These are phyloP conservation scores for Chionoecetes opilio DNA, from an alignment of 1,140 invertebrate species.

Conservation along the genomic window DNA sequence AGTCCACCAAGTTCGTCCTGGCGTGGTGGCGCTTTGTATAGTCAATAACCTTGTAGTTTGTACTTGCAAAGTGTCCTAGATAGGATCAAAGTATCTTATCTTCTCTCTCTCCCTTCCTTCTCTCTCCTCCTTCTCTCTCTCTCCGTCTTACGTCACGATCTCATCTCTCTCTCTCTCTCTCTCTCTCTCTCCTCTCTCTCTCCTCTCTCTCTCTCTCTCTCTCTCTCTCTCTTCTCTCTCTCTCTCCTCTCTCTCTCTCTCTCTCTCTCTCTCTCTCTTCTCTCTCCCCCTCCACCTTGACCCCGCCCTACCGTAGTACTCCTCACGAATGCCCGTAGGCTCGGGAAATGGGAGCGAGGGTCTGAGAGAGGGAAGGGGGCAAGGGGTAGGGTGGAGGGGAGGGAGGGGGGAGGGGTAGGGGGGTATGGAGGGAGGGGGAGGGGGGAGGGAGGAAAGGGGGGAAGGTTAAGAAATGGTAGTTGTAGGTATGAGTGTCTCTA, in stretches of 20 bases:
- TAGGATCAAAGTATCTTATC: no score
- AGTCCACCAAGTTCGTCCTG: no score
- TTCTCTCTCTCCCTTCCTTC: no score
- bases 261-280: slow-evolving; percentile 23
- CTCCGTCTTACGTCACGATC: no score
- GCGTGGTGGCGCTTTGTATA: no score
- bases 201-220: no score
- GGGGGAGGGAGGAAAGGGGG: neutral
- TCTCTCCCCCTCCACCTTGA: neutral
- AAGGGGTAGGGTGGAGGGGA: neutral
- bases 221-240: no score
- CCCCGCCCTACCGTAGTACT: neutral
- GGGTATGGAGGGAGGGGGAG: neutral
- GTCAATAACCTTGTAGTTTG: no score
- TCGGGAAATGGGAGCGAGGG: neutral
- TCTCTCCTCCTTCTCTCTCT: no score
- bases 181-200: no score
- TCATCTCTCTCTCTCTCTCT: no score
- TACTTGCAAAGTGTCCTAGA: no score
- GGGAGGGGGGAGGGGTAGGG: neutral
- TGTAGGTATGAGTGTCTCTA: neutral
- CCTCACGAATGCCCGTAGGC: neutral
- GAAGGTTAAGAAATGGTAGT: slow-evolving; percentile 36
- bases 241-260: neutral
- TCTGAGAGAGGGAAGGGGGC: neutral